These are phyloP conservation scores for Arizona elegans DNA, from an alignment of 2,113 vertebrate genomes.

Conservation along the genomic window DNA sequence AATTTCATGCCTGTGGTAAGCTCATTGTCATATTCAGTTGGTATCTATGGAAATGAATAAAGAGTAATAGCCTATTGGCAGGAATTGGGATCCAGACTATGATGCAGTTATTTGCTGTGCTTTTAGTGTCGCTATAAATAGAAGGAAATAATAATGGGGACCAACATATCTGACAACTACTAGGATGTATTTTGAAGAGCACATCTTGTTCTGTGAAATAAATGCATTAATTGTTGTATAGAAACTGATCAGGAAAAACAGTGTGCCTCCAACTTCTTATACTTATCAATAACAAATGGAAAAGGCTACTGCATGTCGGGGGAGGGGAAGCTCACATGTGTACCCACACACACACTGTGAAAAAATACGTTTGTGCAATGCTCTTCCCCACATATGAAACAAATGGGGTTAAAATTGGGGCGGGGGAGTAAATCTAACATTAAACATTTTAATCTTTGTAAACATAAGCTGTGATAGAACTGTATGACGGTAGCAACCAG, in stretches of 20 bases:
- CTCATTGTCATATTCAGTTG: constrained; percentile 9
- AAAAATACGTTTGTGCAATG: not conserved
- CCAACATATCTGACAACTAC: not conserved
- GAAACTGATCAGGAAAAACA: not conserved
- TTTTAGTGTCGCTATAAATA: constrained; percentile 33
- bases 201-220: constrained; percentile 17
- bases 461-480: not conserved
- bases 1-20: constrained; percentile 4
- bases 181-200: not conserved
- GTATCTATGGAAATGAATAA: constrained; percentile 46
- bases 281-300: rapidly evolving
- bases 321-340: not conserved
- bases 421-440: not conserved
- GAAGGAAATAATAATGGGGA: not conserved
- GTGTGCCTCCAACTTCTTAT: not conserved
- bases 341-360: not conserved
- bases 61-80: not conserved
- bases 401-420: not conserved
- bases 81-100: constrained; percentile 11
- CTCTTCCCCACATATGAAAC: not conserved
- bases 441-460: not conserved
- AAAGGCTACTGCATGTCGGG: not conserved
- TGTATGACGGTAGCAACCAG: not conserved
- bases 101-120: constrained; percentile 19
- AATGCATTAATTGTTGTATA: constrained; percentile 13